Conservation (phyloP, 2,888 invertebrate species). For the Cheilosia grossa region DNA sequence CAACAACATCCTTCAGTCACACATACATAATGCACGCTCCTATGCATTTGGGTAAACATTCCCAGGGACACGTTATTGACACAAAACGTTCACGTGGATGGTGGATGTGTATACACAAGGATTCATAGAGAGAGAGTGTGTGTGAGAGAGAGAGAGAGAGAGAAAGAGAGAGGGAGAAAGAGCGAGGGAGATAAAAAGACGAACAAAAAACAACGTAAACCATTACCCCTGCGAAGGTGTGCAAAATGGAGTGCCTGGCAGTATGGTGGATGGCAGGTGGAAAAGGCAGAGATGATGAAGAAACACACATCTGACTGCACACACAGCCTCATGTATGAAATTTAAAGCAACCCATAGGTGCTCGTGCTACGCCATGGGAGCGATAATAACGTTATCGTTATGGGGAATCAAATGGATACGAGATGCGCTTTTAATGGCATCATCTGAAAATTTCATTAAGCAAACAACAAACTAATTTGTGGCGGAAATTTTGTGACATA, state of each 20-base stretch:
- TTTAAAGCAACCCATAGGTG: constrained; percentile 29
- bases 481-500: constrained; percentile 73
- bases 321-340: constrained; percentile 19
- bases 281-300: constrained; percentile 38
- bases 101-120: constrained; percentile 38
- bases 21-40: constrained; percentile 22
- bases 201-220: constrained; percentile 2
- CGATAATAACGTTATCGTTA: constrained; percentile 73
- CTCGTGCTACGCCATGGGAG: constrained; percentile 26
- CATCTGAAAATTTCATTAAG: constrained; percentile 74
- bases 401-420: constrained; percentile 69
- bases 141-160: no score
- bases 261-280: constrained; percentile 26
- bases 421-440: constrained; percentile 75
- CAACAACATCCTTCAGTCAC: constrained; percentile 37
- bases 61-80: constrained; percentile 56
- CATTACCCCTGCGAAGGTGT: constrained; percentile 2
- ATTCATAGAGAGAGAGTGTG: neutral
- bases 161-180: no score
- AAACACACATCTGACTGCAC: neutral
- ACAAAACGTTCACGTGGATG: constrained; percentile 59
- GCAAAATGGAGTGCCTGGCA: constrained; percentile 31
- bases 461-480: constrained; percentile 75
- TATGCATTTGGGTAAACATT: constrained; percentile 60
- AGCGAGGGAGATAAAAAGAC: no score